Base-by-base conservation (phyloP, 2,113 vertebrate species). In the Harpagus bidentatus region DNA sequence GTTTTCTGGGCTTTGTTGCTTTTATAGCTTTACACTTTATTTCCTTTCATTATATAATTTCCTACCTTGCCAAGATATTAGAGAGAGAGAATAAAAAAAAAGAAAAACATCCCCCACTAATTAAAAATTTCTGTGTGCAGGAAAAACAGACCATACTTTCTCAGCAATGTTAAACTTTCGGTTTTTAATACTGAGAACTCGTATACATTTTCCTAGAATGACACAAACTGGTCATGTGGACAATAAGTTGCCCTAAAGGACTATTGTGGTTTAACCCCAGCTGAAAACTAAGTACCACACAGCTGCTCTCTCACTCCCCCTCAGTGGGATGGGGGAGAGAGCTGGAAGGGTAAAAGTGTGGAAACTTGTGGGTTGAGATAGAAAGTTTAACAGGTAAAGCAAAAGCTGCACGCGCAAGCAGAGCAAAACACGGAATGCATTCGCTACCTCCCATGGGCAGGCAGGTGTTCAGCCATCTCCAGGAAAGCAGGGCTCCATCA, bases 291-390 rank as follows among this genome's bases (percentile, higher is more conserved):
- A 58, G 36, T 22, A 10, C 11, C 22, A 43, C 21, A 17, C 36
- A 66, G 45, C 18, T 3, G 1, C 23, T 40, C 2, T 0, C 11
- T 59, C 31, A 19, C 29, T 50, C 20, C 21, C 25, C 11, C 16
- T 2, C 8, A 3, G 15, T n/a, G 18, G 22, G 56, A 36, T 29
- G 6, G 17, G 13, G 26, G 15, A 71, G 40, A 34, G 38, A 79
- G 71, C 6, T 22, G 16, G 25, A 58, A 58, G 18, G 18, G 7
- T 45, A 45, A 65, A 45, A 74, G 18, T 26, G 29, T 22, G 40
- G 55, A 65, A 56, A 36, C 36, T 34, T 11, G 3, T 21, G 40
- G 31, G 8, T 13, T 74, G 48, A 74, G 40, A 74, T 65, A 28
- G 21, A 16, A 28, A 10, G 12, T 20, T 52, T 55, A 55, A 53